Conservation (phyloP, 2,113 vertebrate genomes). For the Origma solitaria region DNA sequence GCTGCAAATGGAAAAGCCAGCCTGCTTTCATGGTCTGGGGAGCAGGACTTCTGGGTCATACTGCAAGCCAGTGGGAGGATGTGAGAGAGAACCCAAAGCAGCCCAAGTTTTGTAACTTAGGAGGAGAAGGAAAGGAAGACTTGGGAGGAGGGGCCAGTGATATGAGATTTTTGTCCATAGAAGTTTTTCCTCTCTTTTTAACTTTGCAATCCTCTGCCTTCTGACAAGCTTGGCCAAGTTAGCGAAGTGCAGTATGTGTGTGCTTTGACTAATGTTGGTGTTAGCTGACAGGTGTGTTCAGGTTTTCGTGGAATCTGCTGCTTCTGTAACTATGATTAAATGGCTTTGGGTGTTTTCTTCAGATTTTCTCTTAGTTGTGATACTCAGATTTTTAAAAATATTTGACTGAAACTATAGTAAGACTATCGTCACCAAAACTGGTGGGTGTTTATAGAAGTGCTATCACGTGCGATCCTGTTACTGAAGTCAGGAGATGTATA, state of each 20-base stretch:
- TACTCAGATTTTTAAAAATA: fast-evolving
- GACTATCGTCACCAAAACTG: background rate
- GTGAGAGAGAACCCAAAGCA: background rate
- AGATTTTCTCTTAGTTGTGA: background rate
- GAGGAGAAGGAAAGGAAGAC: background rate
- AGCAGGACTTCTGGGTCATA: background rate
- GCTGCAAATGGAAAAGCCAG: background rate
- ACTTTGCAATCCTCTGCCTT: background rate
- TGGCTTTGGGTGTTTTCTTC: background rate
- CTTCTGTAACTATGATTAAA: background rate
- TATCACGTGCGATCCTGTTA: background rate
- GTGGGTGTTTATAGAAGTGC: background rate
- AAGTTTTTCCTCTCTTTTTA: background rate
- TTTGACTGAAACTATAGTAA: background rate
- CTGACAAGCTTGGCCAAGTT: fast-evolving
- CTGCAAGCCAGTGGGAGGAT: background rate
- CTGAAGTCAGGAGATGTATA: background rate
- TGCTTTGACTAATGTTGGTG: background rate
- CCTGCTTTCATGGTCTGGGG: background rate
- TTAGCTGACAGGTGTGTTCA: background rate
- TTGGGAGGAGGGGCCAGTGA: background rate
- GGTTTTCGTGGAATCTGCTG: background rate
- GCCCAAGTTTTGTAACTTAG: background rate
- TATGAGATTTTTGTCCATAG: background rate
- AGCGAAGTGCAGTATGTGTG: too few relatives aligned